Evolutionary conservation across 2,113 vertebrate species (phyloP), one percentile per base, ranked within the genome.

Genomic region (Petromus typicus): DNA sequence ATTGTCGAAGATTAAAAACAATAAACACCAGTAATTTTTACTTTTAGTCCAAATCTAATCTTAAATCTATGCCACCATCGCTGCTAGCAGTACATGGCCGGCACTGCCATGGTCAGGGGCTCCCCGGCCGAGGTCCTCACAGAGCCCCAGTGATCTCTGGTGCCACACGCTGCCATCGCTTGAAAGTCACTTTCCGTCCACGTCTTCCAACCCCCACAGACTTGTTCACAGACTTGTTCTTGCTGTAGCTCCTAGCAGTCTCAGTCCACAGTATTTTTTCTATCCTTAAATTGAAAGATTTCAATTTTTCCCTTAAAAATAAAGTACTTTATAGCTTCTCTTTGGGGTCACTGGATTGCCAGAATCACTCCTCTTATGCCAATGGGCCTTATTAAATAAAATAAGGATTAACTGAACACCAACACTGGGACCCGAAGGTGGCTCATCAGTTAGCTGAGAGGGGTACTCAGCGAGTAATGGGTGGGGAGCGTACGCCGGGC

Each of bases 221-320:
- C n/a, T n/a, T n/a, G n/a, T 82, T 82, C 45, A 89, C 45, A 80
- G 86, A 71, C n/a, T 75, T 48, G 45, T 61, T 83, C 40, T 75
- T 40, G 32, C 43, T 43, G 20, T 23, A 82, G 64, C 34, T 82
- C 20, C 37, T 25, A 81, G 51, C 34, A 88, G 64, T 59, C 34
- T 75, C 27, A n/a, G 40, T 64, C 63, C 2, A 57, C 56, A 32
- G 16, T 45, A 13, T 30, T 76, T 64, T 37, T 45, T 32, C 73
- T 92, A 86, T 69, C 63, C 48, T 78, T 92, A 57, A 57, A n/a
- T 54, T 92, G n/a, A 78, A 71, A 83, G 51, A 43, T 61, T 63
- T 51, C 45, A 64, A 13, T 32, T 63, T 64, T 92, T 84, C 30
- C 56, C 48, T 45, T 56, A n/a, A 84, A 27, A 34, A 5, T 86